Conservation (phyloP, 2,797 vertebrate species). For the Lepus townsendii region DNA sequence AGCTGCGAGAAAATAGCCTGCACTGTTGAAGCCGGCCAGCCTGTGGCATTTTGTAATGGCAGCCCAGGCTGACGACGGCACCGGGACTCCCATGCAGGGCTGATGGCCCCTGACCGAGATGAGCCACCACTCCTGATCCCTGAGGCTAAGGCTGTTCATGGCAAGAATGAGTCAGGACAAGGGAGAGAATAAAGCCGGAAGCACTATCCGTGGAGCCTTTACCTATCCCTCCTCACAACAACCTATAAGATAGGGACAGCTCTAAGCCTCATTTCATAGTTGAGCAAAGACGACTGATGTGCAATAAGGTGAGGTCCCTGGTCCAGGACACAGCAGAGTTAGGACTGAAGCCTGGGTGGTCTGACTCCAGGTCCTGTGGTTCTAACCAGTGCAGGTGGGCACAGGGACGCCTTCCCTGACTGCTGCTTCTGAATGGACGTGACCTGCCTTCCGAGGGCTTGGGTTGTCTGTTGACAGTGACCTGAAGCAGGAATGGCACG, state of each 20-base stretch:
- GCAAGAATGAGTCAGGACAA: not conserved
- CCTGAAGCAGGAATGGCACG: not conserved
- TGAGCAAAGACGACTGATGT: not conserved
- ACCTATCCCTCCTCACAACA: not conserved
- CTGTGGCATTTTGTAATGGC: not conserved
- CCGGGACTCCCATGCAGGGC: not conserved
- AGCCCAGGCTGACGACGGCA: not conserved
- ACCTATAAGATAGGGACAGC: not conserved
- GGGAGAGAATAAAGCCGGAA: not conserved
- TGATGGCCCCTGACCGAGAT: not conserved
- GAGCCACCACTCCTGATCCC: not conserved
- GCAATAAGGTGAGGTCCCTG: not conserved
- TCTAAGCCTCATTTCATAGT: not conserved
- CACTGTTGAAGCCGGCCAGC: not conserved
- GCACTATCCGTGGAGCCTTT: not conserved
- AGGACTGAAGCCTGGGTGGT: not conserved
- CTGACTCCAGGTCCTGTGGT: not conserved
- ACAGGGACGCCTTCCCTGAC: rapidly evolving
- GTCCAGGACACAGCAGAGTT: not conserved
- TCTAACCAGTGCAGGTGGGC: not conserved
- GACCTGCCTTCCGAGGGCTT: not conserved
- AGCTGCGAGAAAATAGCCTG: not conserved
- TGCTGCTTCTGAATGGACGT: not conserved
- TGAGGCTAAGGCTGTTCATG: not conserved
- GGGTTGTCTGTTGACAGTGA: not conserved